Evolutionary conservation across 2,888 invertebrate genomes (phyloP), one percentile per base, ranked within the genome.

Genomic region (Dendrolimus houi): DNA sequence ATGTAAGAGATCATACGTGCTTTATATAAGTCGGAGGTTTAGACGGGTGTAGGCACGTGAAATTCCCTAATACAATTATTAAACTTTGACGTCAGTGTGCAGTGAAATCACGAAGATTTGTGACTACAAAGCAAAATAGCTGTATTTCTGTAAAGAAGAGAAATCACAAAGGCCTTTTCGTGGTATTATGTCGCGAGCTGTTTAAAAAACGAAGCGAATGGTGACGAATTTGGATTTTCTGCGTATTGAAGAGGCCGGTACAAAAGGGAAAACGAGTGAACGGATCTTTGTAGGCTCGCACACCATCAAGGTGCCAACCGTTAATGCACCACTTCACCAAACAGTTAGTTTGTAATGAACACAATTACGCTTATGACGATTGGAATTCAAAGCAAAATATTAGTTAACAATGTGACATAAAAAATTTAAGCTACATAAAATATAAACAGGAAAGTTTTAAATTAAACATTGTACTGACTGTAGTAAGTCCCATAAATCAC

Each of bases 261-360:
- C 72, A 68, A 59, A 67, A 65, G 64, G 66, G 62, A 67, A 61
- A 68, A 64, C 66, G 64, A 66, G 66, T 68, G 68, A 69, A 64
- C 62, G 65, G 64, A 62, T 58, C 62, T 62, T 61, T 71, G 74
- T 67, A 82, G 83, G 81, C 81, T 83, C 83, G 83, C 77, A 75
- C 73, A 81, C 68, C 67, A 60, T 67, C 71, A 71, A 71, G 71
- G 68, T 69, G 68, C 71, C 80, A 75, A 83, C 83, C 84, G 84
- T 85, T 85, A 85, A 74, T 82, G 80, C 81, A 82, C 81, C 78
- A 84, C 72, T 84, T 82, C 70, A 63, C 64, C 65, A 73, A 75
- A 80, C 81, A 78, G 81, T 81, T 82, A 81, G 68, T 69, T 67
- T 70, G 71, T 71, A 66, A 65, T 67, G 67, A 53, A 59, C 53